Conservation (phyloP, 1,140 invertebrate species). For the Panonychus citri region DNA sequence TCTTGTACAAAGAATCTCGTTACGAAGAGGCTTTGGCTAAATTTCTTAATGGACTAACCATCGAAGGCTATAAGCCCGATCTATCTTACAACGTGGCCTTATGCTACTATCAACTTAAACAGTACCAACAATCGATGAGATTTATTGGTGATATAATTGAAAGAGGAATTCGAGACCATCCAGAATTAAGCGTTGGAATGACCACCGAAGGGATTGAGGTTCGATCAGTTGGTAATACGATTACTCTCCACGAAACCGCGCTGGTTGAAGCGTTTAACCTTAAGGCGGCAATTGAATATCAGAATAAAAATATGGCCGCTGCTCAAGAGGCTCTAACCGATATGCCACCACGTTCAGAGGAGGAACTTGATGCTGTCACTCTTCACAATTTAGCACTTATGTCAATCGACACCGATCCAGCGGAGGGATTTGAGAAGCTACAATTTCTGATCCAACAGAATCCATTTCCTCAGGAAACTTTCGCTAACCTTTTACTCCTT, state of each 20-base stretch:
- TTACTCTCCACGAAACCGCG: constrained; percentile 83
- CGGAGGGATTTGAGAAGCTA: constrained; percentile 84
- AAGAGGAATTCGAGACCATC: constrained; percentile 82
- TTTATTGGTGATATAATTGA: constrained; percentile 75
- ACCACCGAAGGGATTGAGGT: constrained; percentile 93
- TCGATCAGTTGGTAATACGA: constrained; percentile 85
- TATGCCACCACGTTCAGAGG: constrained; percentile 83
- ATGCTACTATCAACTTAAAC: constrained; percentile 81
- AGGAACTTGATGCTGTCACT: constrained; percentile 92
- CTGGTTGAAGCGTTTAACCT: constrained; percentile 95
- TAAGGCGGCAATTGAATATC: constrained; percentile 94
- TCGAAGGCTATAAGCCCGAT: constrained; percentile 46
- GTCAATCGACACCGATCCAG: constrained; percentile 69
- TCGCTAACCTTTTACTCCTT: constrained; percentile 77
- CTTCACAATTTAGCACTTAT: constrained; percentile 92
- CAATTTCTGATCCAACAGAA: constrained; percentile 90
- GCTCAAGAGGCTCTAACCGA: constrained; percentile 84
- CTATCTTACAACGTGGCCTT: constrained; percentile 87
- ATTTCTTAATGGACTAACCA: constrained; percentile 65
- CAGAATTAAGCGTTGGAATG: constrained; percentile 88
- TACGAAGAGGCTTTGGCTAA: constrained; percentile 81
- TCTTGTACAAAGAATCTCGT: constrained; percentile 52
- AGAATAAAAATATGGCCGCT: constrained; percentile 76
- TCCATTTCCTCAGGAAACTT: constrained; percentile 82
- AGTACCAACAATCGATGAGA: constrained; percentile 43